phyloP scores from a whole-genome alignment of 1,140 invertebrate genomes.

The Cherax quadricarinatus region DNA sequence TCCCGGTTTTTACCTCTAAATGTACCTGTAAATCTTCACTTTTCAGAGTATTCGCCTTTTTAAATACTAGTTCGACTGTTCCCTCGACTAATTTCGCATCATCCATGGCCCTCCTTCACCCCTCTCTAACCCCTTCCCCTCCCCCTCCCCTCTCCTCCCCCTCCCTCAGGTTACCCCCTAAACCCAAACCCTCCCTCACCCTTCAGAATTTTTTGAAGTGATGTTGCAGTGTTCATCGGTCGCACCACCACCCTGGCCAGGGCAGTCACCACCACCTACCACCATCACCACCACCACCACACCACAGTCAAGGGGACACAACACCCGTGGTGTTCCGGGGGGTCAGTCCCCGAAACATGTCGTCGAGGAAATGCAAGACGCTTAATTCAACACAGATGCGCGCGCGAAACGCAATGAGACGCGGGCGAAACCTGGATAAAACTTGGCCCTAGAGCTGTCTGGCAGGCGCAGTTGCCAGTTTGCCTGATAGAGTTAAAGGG shows the following conservation, averaged over 20 bases:
- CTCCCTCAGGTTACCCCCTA: no score
- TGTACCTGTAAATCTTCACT: no score
- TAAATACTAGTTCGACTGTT: background rate
- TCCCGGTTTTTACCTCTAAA: no score
- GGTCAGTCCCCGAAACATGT: no score
- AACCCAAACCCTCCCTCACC: background rate
- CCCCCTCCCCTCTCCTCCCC: no score
- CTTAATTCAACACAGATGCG: background rate
- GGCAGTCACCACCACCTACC: background rate
- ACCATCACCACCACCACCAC: background rate
- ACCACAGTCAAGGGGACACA: no score
- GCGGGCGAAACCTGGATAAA: background rate
- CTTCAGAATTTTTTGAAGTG: background rate
- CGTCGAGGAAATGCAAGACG: no score
- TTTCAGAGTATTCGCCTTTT: no score
- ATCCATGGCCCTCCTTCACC: background rate
- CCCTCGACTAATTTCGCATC: background rate
- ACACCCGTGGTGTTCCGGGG: no score
- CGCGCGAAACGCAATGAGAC: background rate
- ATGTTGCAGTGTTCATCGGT: background rate
- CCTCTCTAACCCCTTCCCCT: no score
- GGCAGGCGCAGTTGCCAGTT: background rate
- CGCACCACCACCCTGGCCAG: background rate
- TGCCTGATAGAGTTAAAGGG: background rate
- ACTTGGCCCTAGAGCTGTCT: background rate